A percentile compares a stretch with the other conserved stretches of the same genome.
phyloP scores from a whole-genome alignment of 2,797 vertebrate genomes.

The Sebastes umbrosus region DNA sequence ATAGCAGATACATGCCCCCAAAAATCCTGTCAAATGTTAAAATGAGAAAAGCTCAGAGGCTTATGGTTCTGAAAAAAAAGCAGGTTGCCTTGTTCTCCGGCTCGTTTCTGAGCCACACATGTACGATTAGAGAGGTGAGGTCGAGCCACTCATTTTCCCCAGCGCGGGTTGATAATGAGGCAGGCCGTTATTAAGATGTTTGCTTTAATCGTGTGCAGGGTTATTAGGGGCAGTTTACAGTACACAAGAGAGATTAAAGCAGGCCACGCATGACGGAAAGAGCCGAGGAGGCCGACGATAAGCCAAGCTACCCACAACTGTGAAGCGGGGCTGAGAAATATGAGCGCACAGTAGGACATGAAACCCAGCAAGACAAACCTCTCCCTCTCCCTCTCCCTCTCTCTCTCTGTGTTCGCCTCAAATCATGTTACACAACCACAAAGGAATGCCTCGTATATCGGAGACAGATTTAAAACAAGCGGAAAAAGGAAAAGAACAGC shows the following conservation, averaged over 20 bases:
- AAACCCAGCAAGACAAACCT: constrained; percentile 51
- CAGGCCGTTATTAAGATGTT: constrained; percentile 69
- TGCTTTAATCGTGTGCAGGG: constrained; percentile 70
- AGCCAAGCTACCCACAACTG: constrained; percentile 58
- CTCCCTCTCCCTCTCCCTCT: constrained; percentile 9
- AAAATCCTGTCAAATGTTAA: not conserved
- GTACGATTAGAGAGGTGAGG: constrained; percentile 25
- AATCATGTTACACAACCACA: constrained; percentile 70
- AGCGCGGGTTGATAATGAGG: constrained; percentile 67
- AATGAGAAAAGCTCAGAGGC: not conserved
- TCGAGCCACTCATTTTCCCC: constrained; percentile 43
- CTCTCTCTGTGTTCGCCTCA: constrained; percentile 31
- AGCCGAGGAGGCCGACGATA: constrained; percentile 59
- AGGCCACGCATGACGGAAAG: constrained; percentile 63
- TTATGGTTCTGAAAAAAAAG: not conserved
- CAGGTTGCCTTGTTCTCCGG: constrained; percentile 14
- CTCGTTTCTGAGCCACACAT: constrained; percentile 30
- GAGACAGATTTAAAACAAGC: constrained; percentile 57
- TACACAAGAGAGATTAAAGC: constrained; percentile 72
- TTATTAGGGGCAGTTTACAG: constrained; percentile 75
- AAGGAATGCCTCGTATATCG: constrained; percentile 69
- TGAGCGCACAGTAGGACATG: constrained; percentile 57
- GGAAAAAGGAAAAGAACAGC: constrained; percentile 32
- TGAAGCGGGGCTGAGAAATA: constrained; percentile 59
- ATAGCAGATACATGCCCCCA: not conserved